Conservation (phyloP, 2,888 invertebrate genomes). For the Rhamphomyia laevipes region DNA sequence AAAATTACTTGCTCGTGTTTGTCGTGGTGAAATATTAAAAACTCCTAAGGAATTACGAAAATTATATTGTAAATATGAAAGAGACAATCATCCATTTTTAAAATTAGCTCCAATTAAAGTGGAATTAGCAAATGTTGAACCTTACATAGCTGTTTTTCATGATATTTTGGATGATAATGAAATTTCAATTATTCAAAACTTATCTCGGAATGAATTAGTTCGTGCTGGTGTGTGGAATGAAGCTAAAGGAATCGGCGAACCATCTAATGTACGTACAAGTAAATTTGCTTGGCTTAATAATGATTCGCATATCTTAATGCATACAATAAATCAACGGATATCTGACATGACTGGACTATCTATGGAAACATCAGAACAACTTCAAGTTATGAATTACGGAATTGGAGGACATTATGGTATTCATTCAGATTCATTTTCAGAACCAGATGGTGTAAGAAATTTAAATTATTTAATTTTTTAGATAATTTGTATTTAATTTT, state of each 20-base stretch:
- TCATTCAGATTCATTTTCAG: conserved; percentile 28
- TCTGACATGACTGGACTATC: conserved; percentile 28
- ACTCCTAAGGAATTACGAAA: conserved; percentile 33
- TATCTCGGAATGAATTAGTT: conserved; percentile 21
- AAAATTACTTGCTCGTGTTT: conserved; percentile 25
- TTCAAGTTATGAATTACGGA: conserved; percentile 32
- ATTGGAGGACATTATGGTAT: conserved; percentile 29
- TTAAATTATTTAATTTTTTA: too few species aligned
- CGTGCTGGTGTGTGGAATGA: conserved; percentile 25
- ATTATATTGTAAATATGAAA: conserved; percentile 1
- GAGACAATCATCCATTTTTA: conserved; percentile 18
- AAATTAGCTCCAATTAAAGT: conserved; percentile 29
- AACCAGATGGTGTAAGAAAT: conserved; percentile 6
- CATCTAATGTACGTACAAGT: conserved; percentile 23
- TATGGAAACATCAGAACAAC: conserved; percentile 22
- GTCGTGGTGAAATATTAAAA: conserved; percentile 60
- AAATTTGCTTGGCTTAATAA: conserved; percentile 29
- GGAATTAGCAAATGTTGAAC: conserved; percentile 25
- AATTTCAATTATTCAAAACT: conserved; percentile 20
- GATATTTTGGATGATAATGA: conserved; percentile 24
- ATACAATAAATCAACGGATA: conserved; percentile 22
- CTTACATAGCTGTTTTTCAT: conserved; percentile 28
- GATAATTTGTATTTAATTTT: background rate
- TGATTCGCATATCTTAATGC: conserved; percentile 13
- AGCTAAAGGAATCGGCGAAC: conserved; percentile 2